Conservation (phyloP, 2,797 vertebrate species). For the Nasua narica region DNA sequence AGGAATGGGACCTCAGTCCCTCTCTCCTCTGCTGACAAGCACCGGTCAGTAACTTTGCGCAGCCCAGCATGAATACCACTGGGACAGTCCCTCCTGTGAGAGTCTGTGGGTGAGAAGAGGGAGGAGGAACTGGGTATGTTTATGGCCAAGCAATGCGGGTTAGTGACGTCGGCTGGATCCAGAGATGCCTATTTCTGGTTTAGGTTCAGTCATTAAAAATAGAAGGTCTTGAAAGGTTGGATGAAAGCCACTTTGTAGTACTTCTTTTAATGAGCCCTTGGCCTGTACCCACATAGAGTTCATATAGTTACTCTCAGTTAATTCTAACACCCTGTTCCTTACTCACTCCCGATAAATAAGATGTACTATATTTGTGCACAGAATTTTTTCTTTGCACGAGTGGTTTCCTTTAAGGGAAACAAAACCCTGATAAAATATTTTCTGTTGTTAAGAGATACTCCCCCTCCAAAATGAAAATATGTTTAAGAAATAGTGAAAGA, state of each 20-base stretch:
- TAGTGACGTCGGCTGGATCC: background rate
- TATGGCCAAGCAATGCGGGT: background rate
- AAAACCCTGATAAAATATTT: constrained; percentile 26
- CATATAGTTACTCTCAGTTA: background rate
- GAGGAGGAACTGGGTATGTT: background rate
- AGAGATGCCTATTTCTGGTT: constrained; percentile 51
- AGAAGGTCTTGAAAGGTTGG: constrained; percentile 47
- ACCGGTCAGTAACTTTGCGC: background rate
- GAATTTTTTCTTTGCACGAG: background rate
- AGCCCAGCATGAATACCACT: background rate
- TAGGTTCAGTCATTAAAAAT: constrained; percentile 61
- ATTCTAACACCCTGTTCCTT: background rate
- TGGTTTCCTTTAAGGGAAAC: constrained; percentile 5
- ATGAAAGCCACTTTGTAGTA: constrained; percentile 35
- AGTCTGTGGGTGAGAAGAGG: background rate
- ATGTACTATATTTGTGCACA: background rate
- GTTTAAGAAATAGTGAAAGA: background rate
- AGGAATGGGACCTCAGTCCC: background rate
- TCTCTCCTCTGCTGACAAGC: background rate
- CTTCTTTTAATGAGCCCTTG: constrained; percentile 5
- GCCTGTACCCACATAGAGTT: background rate
- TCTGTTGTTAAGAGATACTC: background rate
- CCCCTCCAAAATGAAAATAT: background rate
- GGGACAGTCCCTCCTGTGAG: background rate
- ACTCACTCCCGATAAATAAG: background rate